Evolutionary conservation across 1,140 invertebrate species (phyloP), one percentile per base, ranked within the genome.

Genomic region (Atopsyche davidsoni): DNA sequence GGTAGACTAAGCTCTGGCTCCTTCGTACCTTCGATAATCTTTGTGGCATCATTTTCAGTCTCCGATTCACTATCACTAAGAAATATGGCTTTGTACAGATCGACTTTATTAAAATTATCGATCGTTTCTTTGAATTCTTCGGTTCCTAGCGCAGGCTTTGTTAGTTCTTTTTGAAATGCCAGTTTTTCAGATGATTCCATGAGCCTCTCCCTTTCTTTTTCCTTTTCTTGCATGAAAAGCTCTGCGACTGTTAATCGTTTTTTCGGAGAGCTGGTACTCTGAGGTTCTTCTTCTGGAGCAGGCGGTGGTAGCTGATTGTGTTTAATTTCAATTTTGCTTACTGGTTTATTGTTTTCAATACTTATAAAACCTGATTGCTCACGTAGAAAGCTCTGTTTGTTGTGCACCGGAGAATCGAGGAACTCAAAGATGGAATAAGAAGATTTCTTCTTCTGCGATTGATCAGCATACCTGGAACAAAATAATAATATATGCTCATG

Each of bases 351-450:
- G 13, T 9, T 49, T 41, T 58, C 48, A 13, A n/a, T 22, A 2
- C 14, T 14, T 16, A 64, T 67, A 22, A 69, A 70, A 40, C 63
- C 65, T 17, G 34, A 64, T 32, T 74, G 72, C 55, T 73, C 72
- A 56, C 67, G 75, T 9, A 75, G 63, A 42, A 78, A 79, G 42
- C 76, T 75, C 1, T 71, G 64, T 59, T 75, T 79, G 22, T 71
- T 72, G 48, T 79, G 76, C 0, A 78, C 59, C 0, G 77, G 74
- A 25, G 70, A 71, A 59, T 83, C 80, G 2, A 89, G 58, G 46
- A 85, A 85, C 58, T 86, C 83, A 57, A 89, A 90, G 17, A 89
- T 75, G 0, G 87, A 88, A 61, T 82, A 84, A 39, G 81, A 83
- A 0, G 72, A 66, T 65, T 79, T 75, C 47, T 79, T 75, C 54